Conservation (phyloP, 2,888 invertebrate genomes). For the Philereme vetulata region DNA sequence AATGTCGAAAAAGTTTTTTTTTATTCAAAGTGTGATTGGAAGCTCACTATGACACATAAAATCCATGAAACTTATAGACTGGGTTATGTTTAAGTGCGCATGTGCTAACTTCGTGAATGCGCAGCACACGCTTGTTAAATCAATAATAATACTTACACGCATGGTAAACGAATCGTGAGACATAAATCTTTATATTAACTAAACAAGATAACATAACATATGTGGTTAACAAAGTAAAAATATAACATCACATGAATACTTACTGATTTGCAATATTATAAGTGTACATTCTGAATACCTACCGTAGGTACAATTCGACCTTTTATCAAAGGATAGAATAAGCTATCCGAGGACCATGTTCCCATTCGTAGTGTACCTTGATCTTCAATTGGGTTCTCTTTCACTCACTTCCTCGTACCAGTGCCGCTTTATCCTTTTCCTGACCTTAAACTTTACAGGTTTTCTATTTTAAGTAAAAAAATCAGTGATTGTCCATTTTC, state of each 20-base stretch:
- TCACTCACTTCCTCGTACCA: slow-evolving; percentile 44
- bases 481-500: not conserved
- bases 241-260: too few species aligned
- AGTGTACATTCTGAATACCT: too few species aligned
- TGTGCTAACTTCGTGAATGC: slow-evolving; percentile 56
- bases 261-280: too few species aligned
- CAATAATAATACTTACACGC: slow-evolving; percentile 49
- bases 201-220: not conserved
- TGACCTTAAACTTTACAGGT: slow-evolving; percentile 74
- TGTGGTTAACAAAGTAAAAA: too few species aligned
- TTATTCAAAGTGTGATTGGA: too few species aligned
- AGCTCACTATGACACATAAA: too few species aligned
- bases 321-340: too few species aligned
- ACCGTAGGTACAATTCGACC: too few species aligned
- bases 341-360: slow-evolving; percentile 36
- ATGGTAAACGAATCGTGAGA: slow-evolving; percentile 46
- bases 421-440: slow-evolving; percentile 53
- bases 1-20: too few species aligned
- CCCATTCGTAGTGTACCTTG: slow-evolving; percentile 48
- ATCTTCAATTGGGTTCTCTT: slow-evolving; percentile 54
- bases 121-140: slow-evolving; percentile 55
- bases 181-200: slow-evolving; percentile 31
- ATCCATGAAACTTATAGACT: not conserved
- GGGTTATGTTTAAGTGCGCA: slow-evolving; percentile 41
- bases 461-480: slow-evolving; percentile 36